Evolutionary conservation across 2,113 vertebrate genomes (phyloP).

Genomic region (Callaeas wilsoni): DNA sequence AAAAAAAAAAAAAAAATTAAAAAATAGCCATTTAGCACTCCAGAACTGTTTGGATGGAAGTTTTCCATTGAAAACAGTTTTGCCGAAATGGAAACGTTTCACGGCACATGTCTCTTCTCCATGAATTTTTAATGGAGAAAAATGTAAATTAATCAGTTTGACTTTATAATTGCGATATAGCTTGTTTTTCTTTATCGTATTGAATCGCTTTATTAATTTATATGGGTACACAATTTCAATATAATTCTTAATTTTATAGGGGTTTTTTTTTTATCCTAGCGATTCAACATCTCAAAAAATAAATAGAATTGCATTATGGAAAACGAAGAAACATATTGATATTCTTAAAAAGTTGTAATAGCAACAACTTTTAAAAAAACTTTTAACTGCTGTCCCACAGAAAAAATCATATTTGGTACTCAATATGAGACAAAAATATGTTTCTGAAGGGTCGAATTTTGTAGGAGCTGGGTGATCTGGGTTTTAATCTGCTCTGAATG

Average conservation of each 20-base stretch:
- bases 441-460: neutral
- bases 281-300: neutral
- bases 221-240: neutral
- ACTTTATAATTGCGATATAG: neutral
- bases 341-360: neutral
- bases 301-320: neutral
- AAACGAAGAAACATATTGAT: neutral
- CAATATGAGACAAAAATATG: neutral
- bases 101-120: neutral
- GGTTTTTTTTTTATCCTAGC: neutral
- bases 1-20: too few species aligned
- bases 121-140: neutral
- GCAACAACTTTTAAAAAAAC: neutral
- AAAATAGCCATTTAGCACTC: neutral
- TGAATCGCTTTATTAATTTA: neutral
- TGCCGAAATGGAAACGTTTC: slow-evolving; percentile 28
- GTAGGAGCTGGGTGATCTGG: neutral
- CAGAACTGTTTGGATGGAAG: slow-evolving; percentile 5
- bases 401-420: neutral
- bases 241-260: neutral
- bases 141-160: slow-evolving; percentile 14
- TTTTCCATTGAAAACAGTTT: slow-evolving; percentile 31
- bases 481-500: neutral
- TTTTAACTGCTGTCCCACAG: neutral
- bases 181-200: neutral